phyloP scores from a whole-genome alignment of 2,888 invertebrate genomes.

The Scelioninae gen. 2 region DNA sequence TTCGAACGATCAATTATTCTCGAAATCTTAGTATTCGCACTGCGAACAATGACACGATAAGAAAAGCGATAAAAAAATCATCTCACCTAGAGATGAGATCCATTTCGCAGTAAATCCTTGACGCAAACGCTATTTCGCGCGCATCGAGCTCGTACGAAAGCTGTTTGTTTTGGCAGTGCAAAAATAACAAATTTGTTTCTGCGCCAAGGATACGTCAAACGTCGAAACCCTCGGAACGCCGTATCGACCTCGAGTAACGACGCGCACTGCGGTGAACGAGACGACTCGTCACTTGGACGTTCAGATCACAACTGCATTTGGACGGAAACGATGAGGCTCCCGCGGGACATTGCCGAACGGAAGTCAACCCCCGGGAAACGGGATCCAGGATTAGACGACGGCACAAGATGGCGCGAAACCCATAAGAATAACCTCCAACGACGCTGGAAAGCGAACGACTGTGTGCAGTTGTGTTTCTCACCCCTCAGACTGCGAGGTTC shows the following conservation, averaged over 20 bases:
- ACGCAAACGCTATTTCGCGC: constrained; percentile 10
- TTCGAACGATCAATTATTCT: no score
- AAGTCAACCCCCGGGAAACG: constrained; percentile 49
- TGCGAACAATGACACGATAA: no score
- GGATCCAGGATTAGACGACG: constrained; percentile 66
- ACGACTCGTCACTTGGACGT: neutral
- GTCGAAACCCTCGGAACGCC: neutral
- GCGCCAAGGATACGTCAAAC: no score
- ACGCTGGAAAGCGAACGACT: constrained; percentile 62
- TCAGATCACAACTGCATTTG: neutral
- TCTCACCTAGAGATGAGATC: neutral
- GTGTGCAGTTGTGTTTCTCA: no score
- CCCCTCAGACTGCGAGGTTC: no score
- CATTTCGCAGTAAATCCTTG: neutral
- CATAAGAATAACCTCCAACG: constrained; percentile 53
- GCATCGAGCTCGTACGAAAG: constrained; percentile 4
- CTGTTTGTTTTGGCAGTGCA: neutral
- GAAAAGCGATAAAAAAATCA: no score
- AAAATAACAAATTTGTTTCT: no score
- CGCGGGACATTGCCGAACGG: neutral
- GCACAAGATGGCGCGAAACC: constrained; percentile 68
- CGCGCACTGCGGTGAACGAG: neutral
- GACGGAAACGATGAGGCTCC: no score
- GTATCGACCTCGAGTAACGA: constrained; percentile 7
- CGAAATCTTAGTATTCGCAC: no score